Conservation (phyloP, 2,113 vertebrate species). For the Opisthocomus hoazin region DNA sequence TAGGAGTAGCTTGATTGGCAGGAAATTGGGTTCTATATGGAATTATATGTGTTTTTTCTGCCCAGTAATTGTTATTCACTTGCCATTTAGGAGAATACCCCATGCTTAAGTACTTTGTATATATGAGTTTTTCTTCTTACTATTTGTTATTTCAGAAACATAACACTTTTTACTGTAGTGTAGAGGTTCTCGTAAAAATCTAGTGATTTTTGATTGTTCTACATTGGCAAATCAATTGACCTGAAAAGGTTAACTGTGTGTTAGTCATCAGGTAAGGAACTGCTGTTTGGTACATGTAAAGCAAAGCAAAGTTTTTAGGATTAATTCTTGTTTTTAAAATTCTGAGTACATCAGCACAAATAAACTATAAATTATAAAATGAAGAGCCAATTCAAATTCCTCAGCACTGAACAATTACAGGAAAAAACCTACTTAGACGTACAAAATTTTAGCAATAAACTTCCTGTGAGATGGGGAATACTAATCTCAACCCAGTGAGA, state of each 20-base stretch:
- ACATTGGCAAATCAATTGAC: background rate
- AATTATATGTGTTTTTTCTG: background rate
- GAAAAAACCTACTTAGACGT: background rate
- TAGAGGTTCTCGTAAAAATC: background rate
- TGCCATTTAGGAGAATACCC: background rate
- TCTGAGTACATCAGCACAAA: background rate
- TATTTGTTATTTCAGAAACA: background rate
- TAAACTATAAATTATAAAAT: background rate
- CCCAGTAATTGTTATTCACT: background rate
- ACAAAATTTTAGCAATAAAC: background rate
- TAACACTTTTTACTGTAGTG: background rate
- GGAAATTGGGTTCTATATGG: background rate
- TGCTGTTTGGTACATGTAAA: background rate
- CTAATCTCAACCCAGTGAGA: background rate
- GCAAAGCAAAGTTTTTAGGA: background rate
- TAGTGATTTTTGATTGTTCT: background rate
- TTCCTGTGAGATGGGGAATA: background rate
- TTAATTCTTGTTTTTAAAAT: background rate
- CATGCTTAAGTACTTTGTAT: background rate
- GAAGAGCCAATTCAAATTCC: background rate
- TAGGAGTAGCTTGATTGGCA: background rate
- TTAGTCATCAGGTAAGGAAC: background rate
- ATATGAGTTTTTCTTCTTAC: background rate
- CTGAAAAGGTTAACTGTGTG: background rate
- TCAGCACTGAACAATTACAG: background rate